phyloP scores from a whole-genome alignment of 2,888 invertebrate genomes.

The Rhagonycha fulva region DNA sequence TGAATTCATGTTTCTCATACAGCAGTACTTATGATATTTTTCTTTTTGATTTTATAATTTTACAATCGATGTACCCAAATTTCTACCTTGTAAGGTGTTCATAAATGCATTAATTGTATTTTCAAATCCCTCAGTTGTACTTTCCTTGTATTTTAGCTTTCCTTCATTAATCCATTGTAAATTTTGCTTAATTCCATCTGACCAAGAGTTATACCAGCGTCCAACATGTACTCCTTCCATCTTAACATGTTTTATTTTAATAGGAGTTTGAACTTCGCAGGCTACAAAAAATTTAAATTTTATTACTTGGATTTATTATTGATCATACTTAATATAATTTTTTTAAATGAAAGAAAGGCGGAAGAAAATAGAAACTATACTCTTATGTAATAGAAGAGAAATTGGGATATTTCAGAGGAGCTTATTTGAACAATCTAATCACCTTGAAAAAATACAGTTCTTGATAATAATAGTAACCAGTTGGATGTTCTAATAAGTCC shows the following conservation, averaged over 20 bases:
- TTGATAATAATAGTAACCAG: no score
- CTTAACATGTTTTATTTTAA: constrained; percentile 14
- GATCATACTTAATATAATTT: no score
- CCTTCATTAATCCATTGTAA: constrained; percentile 66
- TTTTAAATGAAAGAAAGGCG: no score
- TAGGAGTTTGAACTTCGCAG: constrained; percentile 15
- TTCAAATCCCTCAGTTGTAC: constrained; percentile 66
- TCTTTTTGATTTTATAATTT: constrained; percentile 46
- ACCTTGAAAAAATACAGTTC: no score
- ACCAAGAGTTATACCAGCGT: constrained; percentile 63
- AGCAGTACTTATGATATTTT: not conserved
- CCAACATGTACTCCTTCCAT: constrained; percentile 65
- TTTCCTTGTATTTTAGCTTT: constrained; percentile 70
- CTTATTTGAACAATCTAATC: no score
- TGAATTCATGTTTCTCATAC: not conserved
- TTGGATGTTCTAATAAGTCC: no score
- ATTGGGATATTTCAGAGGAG: no score
- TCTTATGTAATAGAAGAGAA: no score
- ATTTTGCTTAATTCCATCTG: constrained; percentile 66
- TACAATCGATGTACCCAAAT: constrained; percentile 73
- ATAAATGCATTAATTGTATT: constrained; percentile 73
- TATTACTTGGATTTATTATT: not conserved
- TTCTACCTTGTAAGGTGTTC: constrained; percentile 65
- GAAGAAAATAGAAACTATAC: no score
- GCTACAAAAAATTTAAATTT: not conserved